Percentiles rank a stretch among this genome's conserved stretches.
phyloP scores from a whole-genome alignment of 2,797 vertebrate species.

The Ctenosaura bakeri region DNA sequence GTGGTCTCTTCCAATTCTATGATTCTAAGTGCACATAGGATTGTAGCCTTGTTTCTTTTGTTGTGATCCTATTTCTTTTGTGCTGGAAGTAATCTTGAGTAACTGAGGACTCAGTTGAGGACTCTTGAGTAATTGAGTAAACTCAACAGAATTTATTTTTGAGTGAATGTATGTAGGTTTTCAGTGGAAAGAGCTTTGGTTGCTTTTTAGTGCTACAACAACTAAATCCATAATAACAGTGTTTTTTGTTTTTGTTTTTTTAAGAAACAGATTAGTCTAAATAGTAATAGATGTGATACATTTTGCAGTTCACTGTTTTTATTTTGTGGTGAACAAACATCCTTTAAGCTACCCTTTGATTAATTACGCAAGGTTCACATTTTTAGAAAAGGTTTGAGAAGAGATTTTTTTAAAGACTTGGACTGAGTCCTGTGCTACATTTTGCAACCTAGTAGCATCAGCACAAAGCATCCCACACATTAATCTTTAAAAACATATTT shows the following conservation, averaged over 20 bases:
- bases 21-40: not conserved
- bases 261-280: not conserved
- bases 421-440: not conserved
- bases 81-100: not conserved
- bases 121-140: not conserved
- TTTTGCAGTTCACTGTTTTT: not conserved
- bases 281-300: slow-evolving; percentile 1
- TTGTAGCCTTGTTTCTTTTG: not conserved
- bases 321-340: not conserved
- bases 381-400: slow-evolving; percentile 20
- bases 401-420: not conserved
- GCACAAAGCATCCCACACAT: not conserved
- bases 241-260: too few relatives aligned
- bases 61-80: not conserved
- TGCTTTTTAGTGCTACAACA: not conserved
- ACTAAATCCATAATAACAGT: not conserved
- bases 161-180: not conserved
- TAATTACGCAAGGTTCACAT: slow-evolving; percentile 15
- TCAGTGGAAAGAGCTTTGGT: not conserved
- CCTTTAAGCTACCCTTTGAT: not conserved
- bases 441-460: not conserved
- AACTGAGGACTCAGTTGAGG: too few relatives aligned
- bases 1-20: too few relatives aligned
- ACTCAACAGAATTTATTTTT: not conserved
- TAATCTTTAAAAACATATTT: slow-evolving; percentile 29